These are phyloP conservation scores for Zophobas morio DNA, from an alignment of 1,140 invertebrate species.

Conservation along the genomic window DNA sequence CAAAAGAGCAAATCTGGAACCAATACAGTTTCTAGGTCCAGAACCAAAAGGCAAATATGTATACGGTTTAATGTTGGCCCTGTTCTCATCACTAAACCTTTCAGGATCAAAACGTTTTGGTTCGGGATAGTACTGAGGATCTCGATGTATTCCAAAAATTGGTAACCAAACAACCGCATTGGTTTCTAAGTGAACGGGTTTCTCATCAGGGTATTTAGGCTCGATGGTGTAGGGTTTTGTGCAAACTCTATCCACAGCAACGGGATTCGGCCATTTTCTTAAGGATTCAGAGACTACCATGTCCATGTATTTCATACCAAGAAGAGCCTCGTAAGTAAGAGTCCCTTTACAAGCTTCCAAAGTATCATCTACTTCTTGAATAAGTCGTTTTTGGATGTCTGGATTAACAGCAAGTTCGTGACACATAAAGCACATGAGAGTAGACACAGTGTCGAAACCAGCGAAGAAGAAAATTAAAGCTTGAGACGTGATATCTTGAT, in stretches of 20 bases:
- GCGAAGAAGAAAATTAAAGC: constrained; percentile 75
- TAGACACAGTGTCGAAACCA: constrained; percentile 74
- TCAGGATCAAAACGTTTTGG: constrained; percentile 71
- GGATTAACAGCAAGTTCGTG: constrained; percentile 71
- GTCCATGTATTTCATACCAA: constrained; percentile 62
- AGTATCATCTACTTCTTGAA: constrained; percentile 62
- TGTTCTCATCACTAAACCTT: constrained; percentile 69
- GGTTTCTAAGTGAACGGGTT: constrained; percentile 55
- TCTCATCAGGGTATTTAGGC: constrained; percentile 23
- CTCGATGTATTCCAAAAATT: constrained; percentile 68
- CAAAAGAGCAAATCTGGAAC: constrained; percentile 67
- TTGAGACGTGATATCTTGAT: constrained; percentile 67
- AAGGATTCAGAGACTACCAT: constrained; percentile 57
- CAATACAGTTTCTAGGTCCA: constrained; percentile 64
- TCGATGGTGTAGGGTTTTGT: constrained; percentile 53
- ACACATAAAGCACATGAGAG: constrained; percentile 60
- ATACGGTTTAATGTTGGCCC: constrained; percentile 66
- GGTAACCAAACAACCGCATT: constrained; percentile 60
- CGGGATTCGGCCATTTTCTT: constrained; percentile 55
- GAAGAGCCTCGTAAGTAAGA: constrained; percentile 57
- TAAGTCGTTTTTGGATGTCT: constrained; percentile 68
- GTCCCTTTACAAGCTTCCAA: constrained; percentile 47
- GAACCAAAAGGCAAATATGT: constrained; percentile 73
- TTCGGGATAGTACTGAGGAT: constrained; percentile 65
- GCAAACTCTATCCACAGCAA: constrained; percentile 27